Percentiles rank a stretch among this genome's conserved stretches.
Conservation (phyloP, 2,888 invertebrate species). For the Dryobota labecula region DNA sequence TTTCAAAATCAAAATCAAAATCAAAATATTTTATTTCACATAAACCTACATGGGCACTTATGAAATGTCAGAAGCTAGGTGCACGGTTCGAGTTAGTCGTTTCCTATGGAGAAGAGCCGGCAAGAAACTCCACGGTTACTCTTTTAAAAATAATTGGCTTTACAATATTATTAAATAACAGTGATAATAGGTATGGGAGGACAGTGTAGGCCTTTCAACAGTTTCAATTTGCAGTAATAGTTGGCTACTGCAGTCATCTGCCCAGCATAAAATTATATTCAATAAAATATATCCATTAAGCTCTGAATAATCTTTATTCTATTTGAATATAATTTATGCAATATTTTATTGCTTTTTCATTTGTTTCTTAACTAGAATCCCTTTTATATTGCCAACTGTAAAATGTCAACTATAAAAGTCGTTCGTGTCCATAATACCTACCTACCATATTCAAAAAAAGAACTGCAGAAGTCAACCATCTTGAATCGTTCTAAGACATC, state of each 20-base stretch:
- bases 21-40: too few relatives aligned
- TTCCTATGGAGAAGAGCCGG: too few relatives aligned
- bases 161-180: too few relatives aligned
- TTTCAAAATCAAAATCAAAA: too few relatives aligned
- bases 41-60: too few relatives aligned
- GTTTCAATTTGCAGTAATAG: conserved; percentile 56
- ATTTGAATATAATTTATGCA: conserved; percentile 32
- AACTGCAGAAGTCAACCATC: conserved; percentile 7
- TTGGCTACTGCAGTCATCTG: conserved; percentile 27
- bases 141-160: too few relatives aligned
- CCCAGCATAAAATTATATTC: conserved; percentile 26
- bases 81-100: too few relatives aligned
- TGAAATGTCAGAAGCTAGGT: too few relatives aligned
- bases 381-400: conserved; percentile 23
- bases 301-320: conserved; percentile 26
- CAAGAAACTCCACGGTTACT: too few relatives aligned
- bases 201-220: too few relatives aligned
- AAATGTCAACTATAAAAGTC: conserved; percentile 12
- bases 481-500: conserved; percentile 13
- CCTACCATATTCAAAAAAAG: conserved; percentile 5
- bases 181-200: too few relatives aligned
- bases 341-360: conserved; percentile 38
- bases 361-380: conserved; percentile 43
- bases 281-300: conserved; percentile 34
- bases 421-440: background rate